Base-by-base conservation (phyloP, 2,888 invertebrate species). In the Chorisops tibialis region DNA sequence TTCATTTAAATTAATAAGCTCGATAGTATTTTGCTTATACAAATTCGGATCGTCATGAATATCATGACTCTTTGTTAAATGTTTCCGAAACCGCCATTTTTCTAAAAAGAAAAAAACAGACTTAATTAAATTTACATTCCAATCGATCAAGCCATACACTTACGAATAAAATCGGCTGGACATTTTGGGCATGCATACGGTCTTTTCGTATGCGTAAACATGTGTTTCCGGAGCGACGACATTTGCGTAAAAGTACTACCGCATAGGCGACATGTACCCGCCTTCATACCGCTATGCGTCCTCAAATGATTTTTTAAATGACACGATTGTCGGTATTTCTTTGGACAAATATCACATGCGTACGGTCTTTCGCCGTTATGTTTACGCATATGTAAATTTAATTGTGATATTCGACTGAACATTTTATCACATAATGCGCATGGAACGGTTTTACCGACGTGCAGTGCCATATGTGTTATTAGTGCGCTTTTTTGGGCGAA, bases 301-400 rank as follows among this genome's bases (percentile, higher is more conserved):
- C 72, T 71, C 65, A 74, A 69, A 48, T 74, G 74, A n/a, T 71
- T 70, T 62, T 71, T 72, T 9, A 74, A 68, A 66, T 74, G 73
- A 2, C 71, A 70, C 18, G 73, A 72, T 1, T 72, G 73, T 49
- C 72, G 72, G 61, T 73, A 74, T 18, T 72, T 70, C 61, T 72
- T 74, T 1, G 68, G 61, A 50, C 71, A 71, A 3, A 68, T 14
- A 16, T 63, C 38, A 22, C 72, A 72, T 11, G 63, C 52, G 48
- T 70, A 71, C 11, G 71, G 71, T 11, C 68, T 61, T 35, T 69
- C 65, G 14, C 69, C 71, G 2, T 68, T 69, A 54, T 71, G 71
- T 11, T 65, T 63, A 9, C 70, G 65, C 52, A 64, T 51, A 63
- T 72, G 71, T 0, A 69, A 50, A 61, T 69, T 69, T 16, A 71